These are phyloP conservation scores for Gobius niger DNA, from an alignment of 2,113 vertebrate genomes.

Conservation along the genomic window DNA sequence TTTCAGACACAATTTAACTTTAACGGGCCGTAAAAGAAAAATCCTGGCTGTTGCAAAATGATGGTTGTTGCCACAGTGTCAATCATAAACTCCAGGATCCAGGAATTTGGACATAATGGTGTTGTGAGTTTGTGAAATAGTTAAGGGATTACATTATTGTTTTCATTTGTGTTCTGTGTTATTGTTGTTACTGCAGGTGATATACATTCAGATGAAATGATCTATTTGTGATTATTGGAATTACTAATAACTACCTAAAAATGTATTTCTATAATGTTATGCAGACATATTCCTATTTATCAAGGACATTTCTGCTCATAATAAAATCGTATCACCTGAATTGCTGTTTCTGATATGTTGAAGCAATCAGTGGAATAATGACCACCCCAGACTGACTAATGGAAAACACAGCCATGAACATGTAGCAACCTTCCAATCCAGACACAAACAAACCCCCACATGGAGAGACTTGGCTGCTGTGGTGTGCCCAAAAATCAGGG, in stretches of 20 bases:
- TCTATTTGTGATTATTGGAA: too few relatives aligned
- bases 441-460: slow-evolving; percentile 39
- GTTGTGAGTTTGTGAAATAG: neutral
- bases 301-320: neutral
- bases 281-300: too few relatives aligned
- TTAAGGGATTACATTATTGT: slow-evolving; percentile 32
- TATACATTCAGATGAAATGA: neutral
- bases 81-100: slow-evolving; percentile 39
- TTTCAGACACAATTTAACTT: slow-evolving; percentile 33
- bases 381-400: slow-evolving; percentile 24
- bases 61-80: slow-evolving; percentile 32
- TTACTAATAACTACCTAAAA: too few relatives aligned
- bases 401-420: slow-evolving; percentile 37
- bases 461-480: slow-evolving; percentile 30
- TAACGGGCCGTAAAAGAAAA: slow-evolving; percentile 43
- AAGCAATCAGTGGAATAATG: slow-evolving; percentile 24
- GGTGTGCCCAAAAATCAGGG: neutral
- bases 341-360: slow-evolving; percentile 11
- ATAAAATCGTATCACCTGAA: neutral
- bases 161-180: slow-evolving; percentile 49
- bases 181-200: slow-evolving; percentile 12
- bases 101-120: slow-evolving; percentile 30
- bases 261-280: too few relatives aligned
- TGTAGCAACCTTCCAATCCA: slow-evolving; percentile 47
- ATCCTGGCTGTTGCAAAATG: slow-evolving; percentile 36